Conservation (phyloP, 2,113 vertebrate genomes). For the Paramormyrops kingsleyae region DNA sequence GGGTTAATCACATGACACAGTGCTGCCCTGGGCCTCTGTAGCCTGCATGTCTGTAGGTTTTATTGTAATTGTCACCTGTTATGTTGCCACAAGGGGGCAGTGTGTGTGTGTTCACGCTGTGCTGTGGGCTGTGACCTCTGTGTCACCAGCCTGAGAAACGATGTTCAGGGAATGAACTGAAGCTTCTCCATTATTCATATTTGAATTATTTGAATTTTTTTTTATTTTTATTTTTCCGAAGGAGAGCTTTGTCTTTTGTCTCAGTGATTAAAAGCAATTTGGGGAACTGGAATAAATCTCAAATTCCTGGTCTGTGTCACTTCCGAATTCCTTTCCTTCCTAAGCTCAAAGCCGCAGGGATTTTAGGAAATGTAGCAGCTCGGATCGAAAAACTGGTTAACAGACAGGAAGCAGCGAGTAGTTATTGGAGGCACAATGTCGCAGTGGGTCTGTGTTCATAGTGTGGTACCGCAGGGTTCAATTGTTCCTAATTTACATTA, state of each 20-base stretch:
- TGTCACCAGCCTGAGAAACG: constrained; percentile 45
- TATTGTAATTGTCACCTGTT: background rate
- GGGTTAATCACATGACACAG: background rate
- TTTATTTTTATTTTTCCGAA: constrained; percentile 31
- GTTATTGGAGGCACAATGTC: too few species aligned
- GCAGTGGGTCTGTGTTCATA: too few species aligned
- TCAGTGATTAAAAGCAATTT: constrained; percentile 57
- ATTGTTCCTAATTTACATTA: too few species aligned
- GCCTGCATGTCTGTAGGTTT: background rate
- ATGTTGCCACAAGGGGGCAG: background rate
- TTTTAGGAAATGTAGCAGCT: too few species aligned
- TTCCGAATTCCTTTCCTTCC: background rate
- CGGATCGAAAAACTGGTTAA: too few species aligned
- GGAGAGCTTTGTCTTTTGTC: constrained; percentile 53
- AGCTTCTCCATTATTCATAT: constrained; percentile 24
- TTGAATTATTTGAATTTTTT: background rate
- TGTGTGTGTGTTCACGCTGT: background rate
- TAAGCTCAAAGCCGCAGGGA: too few species aligned
- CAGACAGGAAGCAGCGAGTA: too few species aligned
- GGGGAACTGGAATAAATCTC: constrained; percentile 47
- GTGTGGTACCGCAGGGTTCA: too few species aligned
- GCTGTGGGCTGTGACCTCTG: constrained; percentile 32
- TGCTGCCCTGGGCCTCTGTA: background rate
- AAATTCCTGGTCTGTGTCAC: background rate
- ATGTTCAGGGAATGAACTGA: constrained; percentile 59